phyloP scores from a whole-genome alignment of 2,113 vertebrate genomes.

The Pao palembangensis region DNA sequence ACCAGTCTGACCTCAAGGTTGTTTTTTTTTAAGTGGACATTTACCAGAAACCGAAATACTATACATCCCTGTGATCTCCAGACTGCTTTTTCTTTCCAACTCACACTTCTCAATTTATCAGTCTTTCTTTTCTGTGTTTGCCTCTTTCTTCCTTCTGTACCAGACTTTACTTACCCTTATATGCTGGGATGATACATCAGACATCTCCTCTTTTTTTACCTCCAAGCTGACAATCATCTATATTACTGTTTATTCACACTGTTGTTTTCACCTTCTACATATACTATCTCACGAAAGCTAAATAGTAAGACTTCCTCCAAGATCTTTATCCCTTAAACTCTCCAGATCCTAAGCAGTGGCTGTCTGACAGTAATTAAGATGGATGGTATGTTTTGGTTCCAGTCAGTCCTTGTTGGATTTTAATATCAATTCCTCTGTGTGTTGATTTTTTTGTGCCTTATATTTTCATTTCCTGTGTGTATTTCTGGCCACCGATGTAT shows the following conservation, averaged over 20 bases:
- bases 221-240: constrained; percentile 4
- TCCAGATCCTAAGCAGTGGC: constrained; percentile 17
- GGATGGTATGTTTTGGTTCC: constrained; percentile 44
- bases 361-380: constrained; percentile 39
- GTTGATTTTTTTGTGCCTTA: constrained; percentile 15
- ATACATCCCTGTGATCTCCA: constrained; percentile 64
- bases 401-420: constrained; percentile 15
- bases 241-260: constrained; percentile 21
- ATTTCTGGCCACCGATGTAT: constrained; percentile 45
- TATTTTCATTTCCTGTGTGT: constrained; percentile 33
- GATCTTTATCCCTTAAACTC: constrained; percentile 13
- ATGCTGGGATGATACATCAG: not conserved
- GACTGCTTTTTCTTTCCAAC: constrained; percentile 56
- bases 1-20: constrained; percentile 14
- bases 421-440: constrained; percentile 16
- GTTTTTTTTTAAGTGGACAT: constrained; percentile 50
- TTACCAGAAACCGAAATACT: constrained; percentile 65
- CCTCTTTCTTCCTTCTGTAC: constrained; percentile 19
- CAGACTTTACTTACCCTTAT: constrained; percentile 32
- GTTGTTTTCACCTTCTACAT: constrained; percentile 12
- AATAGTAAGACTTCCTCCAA: not conserved
- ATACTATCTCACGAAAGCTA: not conserved
- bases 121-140: constrained; percentile 28
- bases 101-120: constrained; percentile 54
- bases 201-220: not conserved